These are phyloP conservation scores for Heteropelma amictum DNA, from an alignment of 2,888 invertebrate species.

Conservation along the genomic window DNA sequence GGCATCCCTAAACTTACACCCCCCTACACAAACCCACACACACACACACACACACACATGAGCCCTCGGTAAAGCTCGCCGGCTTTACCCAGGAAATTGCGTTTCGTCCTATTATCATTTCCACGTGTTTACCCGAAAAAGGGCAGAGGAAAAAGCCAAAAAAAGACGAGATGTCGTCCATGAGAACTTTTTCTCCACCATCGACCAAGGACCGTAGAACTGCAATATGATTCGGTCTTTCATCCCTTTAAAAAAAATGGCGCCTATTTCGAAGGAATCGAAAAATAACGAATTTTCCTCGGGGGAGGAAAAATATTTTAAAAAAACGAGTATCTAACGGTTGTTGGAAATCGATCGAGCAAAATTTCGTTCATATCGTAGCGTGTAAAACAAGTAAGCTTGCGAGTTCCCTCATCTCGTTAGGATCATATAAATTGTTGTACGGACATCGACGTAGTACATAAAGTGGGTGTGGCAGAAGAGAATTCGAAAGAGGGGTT, in stretches of 20 bases:
- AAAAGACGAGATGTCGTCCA: conserved; percentile 31
- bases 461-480: conserved; percentile 31
- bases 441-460: conserved; percentile 52
- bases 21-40: conserved; percentile 6
- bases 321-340: not conserved
- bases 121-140: conserved; percentile 57
- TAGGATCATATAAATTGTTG: conserved; percentile 72
- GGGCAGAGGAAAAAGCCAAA: not conserved
- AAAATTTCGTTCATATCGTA: conserved; percentile 60
- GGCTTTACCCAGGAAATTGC: conserved; percentile 71
- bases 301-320: not conserved
- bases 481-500: not conserved
- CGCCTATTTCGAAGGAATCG: conserved; percentile 1
- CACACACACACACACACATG: conserved; percentile 18
- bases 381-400: conserved; percentile 71
- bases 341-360: not conserved
- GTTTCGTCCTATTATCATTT: conserved; percentile 66
- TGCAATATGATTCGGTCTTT: conserved; percentile 37
- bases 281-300: not conserved
- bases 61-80: conserved; percentile 55
- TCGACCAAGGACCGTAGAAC: conserved; percentile 45
- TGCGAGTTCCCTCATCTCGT: conserved; percentile 69
- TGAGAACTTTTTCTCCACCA: conserved; percentile 28
- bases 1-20: conserved; percentile 15
- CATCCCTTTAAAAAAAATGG: too few relatives aligned